Base-by-base conservation (phyloP, 1,140 invertebrate genomes). In the Anadara kagoshimensis region DNA sequence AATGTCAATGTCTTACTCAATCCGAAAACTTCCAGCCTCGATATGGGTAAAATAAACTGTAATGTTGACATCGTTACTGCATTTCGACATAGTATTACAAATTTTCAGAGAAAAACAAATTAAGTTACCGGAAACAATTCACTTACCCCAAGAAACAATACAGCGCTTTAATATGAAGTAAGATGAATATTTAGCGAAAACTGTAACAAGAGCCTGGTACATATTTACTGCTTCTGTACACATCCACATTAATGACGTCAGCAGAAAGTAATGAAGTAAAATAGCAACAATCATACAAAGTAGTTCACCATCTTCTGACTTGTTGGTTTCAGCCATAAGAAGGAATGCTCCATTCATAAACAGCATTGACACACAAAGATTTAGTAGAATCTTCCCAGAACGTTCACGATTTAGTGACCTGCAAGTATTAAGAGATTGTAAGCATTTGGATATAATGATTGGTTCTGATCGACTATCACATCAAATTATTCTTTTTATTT, bases 151-250 rank as follows among this genome's bases (percentile, higher is more conserved):
- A 14, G 89, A 91, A 41, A 89, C 73, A 14, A 91, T n/a, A 63
- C 86, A 86, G 69, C 91, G 80, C 76, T 92, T 92, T 16, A 91
- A 57, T 82, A 92, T 89, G 75, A 92, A 92, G 29, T 86, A 83
- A 5, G 86, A 87, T 36, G 91, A 90, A 36, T 90, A 87, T 36
- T 90, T 90, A 69, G 76, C 79, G 73, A 92, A 92, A 0, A 92
- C 91, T n/a, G 89, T 89, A 44, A 92, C 90, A 3, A 92, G 84
- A 12, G 92, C 84, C 41, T 91, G 90, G 80, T 91, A 91, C 91
- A 92, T 92, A 77, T 91, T 90, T 22, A 90, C 74, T 3, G 91
- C 91, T 70, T 92, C 91, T 5, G 91, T 87, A 49, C 90, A 81
- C 91, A 92, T 92, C 91, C 91, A 92, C 53, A 87, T 81, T 45